Evolutionary conservation across 2,888 invertebrate genomes (phyloP).

Genomic region (Stegana nigrithorax): DNA sequence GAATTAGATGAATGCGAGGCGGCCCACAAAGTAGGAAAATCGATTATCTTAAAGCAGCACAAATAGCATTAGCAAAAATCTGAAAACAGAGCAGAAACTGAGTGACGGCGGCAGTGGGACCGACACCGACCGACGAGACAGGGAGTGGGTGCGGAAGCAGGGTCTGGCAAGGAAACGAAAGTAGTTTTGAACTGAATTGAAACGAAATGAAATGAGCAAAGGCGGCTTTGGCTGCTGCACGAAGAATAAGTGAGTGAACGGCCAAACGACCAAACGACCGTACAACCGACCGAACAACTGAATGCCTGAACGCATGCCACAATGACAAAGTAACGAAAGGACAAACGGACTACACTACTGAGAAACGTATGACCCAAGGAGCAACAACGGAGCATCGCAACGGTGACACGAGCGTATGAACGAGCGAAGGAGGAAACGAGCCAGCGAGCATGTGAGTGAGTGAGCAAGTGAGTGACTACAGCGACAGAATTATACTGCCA

Average conservation of each 20-base stretch:
- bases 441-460: too few relatives aligned
- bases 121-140: too few relatives aligned
- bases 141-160: conserved; percentile 1
- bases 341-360: background rate
- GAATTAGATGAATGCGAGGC: background rate
- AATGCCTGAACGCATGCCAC: background rate
- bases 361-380: background rate
- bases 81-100: conserved; percentile 33
- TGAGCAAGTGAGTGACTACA: conserved; percentile 46
- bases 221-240: background rate
- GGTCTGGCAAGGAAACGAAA: background rate
- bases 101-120: conserved; percentile 26
- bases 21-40: conserved; percentile 43
- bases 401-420: too few relatives aligned
- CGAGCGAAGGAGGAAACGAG: too few relatives aligned
- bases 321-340: background rate
- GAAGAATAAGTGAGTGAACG: background rate
- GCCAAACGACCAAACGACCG: background rate
- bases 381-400: conserved; percentile 49
- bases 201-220: conserved; percentile 4
- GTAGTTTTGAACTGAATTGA: conserved; percentile 23
- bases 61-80: conserved; percentile 38
- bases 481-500: background rate
- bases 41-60: conserved; percentile 49
- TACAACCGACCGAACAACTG: background rate